Evolutionary conservation across 2,888 invertebrate genomes (phyloP).

Genomic region (Epirrita christyi): DNA sequence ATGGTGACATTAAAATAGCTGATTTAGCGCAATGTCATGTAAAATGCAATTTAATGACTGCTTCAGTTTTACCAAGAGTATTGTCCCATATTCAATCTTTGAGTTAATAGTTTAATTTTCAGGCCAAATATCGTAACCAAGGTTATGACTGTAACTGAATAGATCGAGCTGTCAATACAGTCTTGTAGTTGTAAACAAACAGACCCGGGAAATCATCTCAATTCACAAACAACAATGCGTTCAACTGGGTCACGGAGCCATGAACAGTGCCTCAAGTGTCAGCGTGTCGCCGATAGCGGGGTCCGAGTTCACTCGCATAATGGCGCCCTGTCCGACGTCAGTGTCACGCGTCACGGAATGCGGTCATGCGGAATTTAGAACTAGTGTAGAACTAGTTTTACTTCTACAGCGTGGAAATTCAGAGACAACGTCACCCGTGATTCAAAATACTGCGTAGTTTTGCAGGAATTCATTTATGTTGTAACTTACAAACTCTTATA

Average conservation of each 20-base stretch:
- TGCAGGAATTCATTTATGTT: neutral
- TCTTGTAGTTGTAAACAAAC: constrained; percentile 38
- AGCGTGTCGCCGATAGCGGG: constrained; percentile 58
- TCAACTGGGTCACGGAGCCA: constrained; percentile 71
- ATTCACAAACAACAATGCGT: constrained; percentile 64
- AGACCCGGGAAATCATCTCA: constrained; percentile 42
- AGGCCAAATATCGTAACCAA: no score
- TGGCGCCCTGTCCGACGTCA: constrained; percentile 51
- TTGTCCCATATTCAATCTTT: no score
- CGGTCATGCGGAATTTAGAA: constrained; percentile 37
- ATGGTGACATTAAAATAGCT: no score
- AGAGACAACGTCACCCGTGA: neutral
- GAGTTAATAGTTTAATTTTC: no score
- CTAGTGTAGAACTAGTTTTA: constrained; percentile 30
- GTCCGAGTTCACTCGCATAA: constrained; percentile 53
- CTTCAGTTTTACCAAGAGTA: no score
- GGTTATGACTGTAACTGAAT: neutral
- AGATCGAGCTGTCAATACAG: constrained; percentile 11
- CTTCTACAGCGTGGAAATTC: constrained; percentile 2
- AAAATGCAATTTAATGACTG: no score
- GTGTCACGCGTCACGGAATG: constrained; percentile 49
- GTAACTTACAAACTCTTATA: no score
- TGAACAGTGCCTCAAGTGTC: constrained; percentile 61
- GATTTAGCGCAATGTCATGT: no score
- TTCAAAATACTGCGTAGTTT: neutral